phyloP scores from a whole-genome alignment of 2,113 vertebrate genomes.

The Emydocephalus ijimae region DNA sequence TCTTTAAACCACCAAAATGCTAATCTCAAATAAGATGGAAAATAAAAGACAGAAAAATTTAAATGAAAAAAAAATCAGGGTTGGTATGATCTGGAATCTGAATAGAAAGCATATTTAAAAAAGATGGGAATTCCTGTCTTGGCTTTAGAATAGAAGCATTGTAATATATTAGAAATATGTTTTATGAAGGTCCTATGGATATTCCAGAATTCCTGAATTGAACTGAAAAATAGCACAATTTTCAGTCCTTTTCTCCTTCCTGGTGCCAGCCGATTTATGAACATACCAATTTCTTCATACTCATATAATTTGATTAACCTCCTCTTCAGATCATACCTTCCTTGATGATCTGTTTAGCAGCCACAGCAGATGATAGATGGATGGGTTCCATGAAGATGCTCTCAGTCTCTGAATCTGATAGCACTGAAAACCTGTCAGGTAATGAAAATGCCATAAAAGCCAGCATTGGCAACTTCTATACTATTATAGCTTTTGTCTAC shows the following conservation, averaged over 20 bases:
- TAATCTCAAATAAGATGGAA: not conserved
- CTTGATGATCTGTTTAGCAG: slow-evolving; percentile 90
- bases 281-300: not conserved
- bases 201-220: not conserved
- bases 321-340: slow-evolving; percentile 78
- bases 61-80: not conserved
- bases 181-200: not conserved
- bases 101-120: not conserved
- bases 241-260: not conserved
- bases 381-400: slow-evolving; percentile 99
- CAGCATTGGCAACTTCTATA: slow-evolving; percentile 18
- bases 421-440: slow-evolving; percentile 78
- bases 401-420: slow-evolving; percentile 85
- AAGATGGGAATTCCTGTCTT: not conserved
- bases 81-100: not conserved
- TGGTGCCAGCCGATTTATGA: not conserved
- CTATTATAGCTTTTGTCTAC: not conserved
- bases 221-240: not conserved
- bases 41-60: not conserved
- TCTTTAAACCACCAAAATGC: not conserved
- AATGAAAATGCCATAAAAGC: slow-evolving; percentile 35
- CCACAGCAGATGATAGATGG: slow-evolving; percentile 88
- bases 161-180: not conserved
- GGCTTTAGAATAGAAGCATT: not conserved
- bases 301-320: not conserved